Conservation (phyloP, 1,140 invertebrate species). For the Calephelis nemesis region DNA sequence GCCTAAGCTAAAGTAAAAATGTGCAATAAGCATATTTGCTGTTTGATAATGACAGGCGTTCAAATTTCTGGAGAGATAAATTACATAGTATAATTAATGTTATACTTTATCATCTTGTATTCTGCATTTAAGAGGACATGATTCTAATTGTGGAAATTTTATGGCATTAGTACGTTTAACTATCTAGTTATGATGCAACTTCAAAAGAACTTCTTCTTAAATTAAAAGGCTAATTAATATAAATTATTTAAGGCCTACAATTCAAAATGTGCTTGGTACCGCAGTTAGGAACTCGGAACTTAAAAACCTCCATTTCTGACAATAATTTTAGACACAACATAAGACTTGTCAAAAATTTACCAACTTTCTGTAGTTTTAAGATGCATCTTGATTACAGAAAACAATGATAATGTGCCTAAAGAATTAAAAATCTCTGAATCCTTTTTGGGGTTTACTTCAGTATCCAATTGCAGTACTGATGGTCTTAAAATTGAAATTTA, state of each 20-base stretch:
- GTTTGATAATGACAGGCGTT: too few species aligned
- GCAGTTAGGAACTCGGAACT: too few species aligned
- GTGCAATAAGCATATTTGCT: too few species aligned
- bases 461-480: too few species aligned
- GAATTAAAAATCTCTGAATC: slow-evolving; percentile 37
- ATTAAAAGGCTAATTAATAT: neutral
- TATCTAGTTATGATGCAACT: slow-evolving; percentile 28
- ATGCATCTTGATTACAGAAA: slow-evolving; percentile 33
- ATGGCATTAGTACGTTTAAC: slow-evolving; percentile 31
- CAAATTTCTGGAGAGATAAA: neutral
- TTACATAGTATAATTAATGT: slow-evolving; percentile 37
- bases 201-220: slow-evolving; percentile 3
- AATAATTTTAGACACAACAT: slow-evolving; percentile 39
- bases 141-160: slow-evolving; percentile 37
- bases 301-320: neutral
- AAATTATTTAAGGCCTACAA: slow-evolving; percentile 1
- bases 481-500: too few species aligned
- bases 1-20: too few species aligned
- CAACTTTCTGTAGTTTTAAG: slow-evolving; percentile 34
- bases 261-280: neutral
- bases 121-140: slow-evolving; percentile 33
- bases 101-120: slow-evolving; percentile 37
- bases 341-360: slow-evolving; percentile 41
- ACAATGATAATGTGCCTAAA: slow-evolving; percentile 36
- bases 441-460: slow-evolving; percentile 3